Percentiles rank a stretch among this genome's conserved stretches.
Conservation (phyloP, 2,888 invertebrate genomes). For the Dasypolia templi region DNA sequence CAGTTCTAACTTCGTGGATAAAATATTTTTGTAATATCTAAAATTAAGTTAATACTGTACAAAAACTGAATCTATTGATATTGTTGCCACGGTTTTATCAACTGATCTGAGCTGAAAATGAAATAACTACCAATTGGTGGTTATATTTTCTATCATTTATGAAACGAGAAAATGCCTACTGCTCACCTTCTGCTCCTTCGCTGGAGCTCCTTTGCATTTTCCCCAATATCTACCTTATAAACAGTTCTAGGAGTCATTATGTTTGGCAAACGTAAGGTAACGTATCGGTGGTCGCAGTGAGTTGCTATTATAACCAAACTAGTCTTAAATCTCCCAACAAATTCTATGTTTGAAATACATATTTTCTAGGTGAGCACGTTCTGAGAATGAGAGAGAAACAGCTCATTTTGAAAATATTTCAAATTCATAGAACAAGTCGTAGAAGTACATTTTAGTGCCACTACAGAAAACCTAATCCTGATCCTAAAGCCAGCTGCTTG, state of each 20-base stretch:
- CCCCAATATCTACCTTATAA: neutral
- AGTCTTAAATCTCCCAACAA: neutral
- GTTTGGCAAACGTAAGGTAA: neutral
- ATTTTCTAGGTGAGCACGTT: neutral
- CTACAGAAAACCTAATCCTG: neutral
- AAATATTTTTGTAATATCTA: neutral
- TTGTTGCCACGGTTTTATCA: neutral
- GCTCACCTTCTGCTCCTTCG: no score
- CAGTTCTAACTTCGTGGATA: conserved; percentile 5
- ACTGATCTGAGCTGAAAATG: neutral
- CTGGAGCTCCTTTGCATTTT: neutral
- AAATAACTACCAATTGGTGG: neutral
- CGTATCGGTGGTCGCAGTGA: neutral
- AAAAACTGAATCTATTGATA: neutral
- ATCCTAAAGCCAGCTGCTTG: no score
- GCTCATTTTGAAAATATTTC: neutral
- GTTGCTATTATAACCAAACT: neutral
- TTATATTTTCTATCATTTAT: neutral
- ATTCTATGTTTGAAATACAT: neutral
- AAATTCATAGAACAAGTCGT: neutral
- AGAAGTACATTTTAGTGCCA: neutral
- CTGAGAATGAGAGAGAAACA: neutral
- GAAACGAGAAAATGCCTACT: neutral
- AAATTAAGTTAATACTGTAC: neutral
- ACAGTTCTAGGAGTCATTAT: neutral